Percentiles rank a stretch among this genome's conserved stretches.
phyloP scores from a whole-genome alignment of 30 jellyfish, hydroid and myxozoan genomes.

The Pelagia noctiluca region DNA sequence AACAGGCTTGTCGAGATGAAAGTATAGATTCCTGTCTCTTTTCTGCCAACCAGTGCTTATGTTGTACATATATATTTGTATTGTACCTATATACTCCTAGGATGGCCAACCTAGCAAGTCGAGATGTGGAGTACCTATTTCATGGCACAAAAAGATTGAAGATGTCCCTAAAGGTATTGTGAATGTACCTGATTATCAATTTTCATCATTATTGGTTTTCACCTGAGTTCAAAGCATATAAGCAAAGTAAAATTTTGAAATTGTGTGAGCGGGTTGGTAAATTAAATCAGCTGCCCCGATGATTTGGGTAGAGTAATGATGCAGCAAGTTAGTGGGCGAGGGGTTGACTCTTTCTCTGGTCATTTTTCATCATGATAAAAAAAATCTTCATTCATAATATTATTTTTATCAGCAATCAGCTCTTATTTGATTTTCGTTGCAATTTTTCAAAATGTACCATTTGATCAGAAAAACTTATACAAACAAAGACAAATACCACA shows the following conservation, averaged over 20 bases:
- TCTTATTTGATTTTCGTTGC: too few relatives aligned
- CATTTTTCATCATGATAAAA: too few relatives aligned
- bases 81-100: not conserved
- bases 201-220: not conserved
- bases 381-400: too few relatives aligned
- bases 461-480: too few relatives aligned
- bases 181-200: not conserved
- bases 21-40: not conserved
- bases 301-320: not conserved
- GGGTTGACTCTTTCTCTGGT: too few relatives aligned
- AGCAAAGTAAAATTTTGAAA: not conserved
- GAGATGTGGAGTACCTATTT: constrained; percentile 28
- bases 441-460: too few relatives aligned
- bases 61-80: not conserved
- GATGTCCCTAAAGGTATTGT: constrained; percentile 76
- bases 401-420: too few relatives aligned
- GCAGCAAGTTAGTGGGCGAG: not conserved
- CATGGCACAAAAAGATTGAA: constrained; percentile 61
- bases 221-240: not conserved
- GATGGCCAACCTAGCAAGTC: constrained; percentile 13
- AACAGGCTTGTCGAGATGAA: not conserved
- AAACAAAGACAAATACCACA: too few relatives aligned
- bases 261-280: not conserved
- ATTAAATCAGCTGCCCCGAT: not conserved
- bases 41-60: not conserved